A percentile compares a stretch with the other conserved stretches of the same genome.
Evolutionary conservation across 2,113 vertebrate species (phyloP).

Genomic region (Solenodon paradoxus): DNA sequence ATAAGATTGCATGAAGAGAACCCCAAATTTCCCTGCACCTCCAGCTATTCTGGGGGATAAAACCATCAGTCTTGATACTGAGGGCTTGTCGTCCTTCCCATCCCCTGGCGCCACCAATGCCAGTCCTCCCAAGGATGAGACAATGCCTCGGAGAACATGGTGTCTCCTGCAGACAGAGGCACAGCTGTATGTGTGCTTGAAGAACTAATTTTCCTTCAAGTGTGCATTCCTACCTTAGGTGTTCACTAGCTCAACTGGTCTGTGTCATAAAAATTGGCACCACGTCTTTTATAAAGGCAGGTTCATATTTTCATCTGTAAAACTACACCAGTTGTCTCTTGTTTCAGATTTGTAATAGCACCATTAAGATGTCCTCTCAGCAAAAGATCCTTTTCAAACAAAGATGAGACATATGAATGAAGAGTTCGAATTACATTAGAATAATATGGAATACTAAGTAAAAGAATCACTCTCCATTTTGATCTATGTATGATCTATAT

Average conservation of each 20-base stretch:
- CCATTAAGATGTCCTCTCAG: not conserved
- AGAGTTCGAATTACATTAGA: not conserved
- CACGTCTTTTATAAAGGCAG: not conserved
- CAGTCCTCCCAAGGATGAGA: not conserved
- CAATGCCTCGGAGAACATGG: not conserved
- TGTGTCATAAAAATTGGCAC: not conserved
- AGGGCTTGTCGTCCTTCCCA: not conserved
- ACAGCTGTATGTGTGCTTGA: not conserved
- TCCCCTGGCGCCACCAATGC: not conserved
- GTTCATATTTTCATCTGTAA: not conserved
- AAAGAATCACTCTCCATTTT: not conserved
- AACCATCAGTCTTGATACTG: not conserved
- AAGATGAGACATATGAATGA: not conserved
- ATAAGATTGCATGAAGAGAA: not conserved
- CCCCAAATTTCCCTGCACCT: not conserved
- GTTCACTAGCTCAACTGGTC: not conserved
- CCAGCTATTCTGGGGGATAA: not conserved
- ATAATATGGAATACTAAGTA: not conserved
- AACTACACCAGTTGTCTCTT: not conserved
- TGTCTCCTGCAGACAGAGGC: not conserved
- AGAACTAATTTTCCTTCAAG: not conserved
- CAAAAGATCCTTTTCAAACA: not conserved
- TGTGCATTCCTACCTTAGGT: not conserved
- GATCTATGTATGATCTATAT: too few species aligned
- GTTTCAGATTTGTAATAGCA: not conserved